Base-by-base conservation (phyloP, 1,140 invertebrate genomes). In the Asbolus verrucosus region DNA sequence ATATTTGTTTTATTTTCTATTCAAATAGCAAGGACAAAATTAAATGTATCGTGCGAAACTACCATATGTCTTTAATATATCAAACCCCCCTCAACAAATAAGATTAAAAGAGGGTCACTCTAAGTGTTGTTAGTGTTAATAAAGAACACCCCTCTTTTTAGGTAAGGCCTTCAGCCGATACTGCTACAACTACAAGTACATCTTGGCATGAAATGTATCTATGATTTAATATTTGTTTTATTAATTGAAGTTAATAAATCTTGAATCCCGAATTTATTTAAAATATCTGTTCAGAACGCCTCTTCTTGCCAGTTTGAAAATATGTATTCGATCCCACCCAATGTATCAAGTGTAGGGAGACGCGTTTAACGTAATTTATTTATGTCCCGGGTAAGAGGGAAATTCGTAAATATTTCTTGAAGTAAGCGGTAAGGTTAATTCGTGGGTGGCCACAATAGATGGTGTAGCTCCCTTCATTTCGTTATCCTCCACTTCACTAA, bases 341-440 rank as follows among this genome's bases (percentile, higher is more conserved):
- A 54, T 54, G 46, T 24, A 54, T 54, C 46, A 54, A 54, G 46
- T 54, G 46, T 54, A 54, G 46, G 46, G 46, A 30, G 46, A 54
- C 21, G 46, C 21, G 46, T 54, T 54, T 62, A 62, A 62, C 59
- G 36, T 39, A 62, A 62, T 62, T 62, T 62, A 62, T 62, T 63
- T 63, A 63, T 63, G 19, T 38, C 33, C 24, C 41, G 19, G 54
- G 61, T 61, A 65, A 50, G 59, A 54, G 62, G 71, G 61, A 69
- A 72, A 27, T 50, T 69, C 67, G 71, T 72, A 73, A 69, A 73
- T 73, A 70, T 73, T 73, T 73, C 69, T 63, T 41, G 61, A 63
- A 63, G 39, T 38, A 63, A 63, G 33, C 33, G 33, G 39, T 33
- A 39, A 41, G 61, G 31, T 38, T 38, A 15, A 72, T 68, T 68